phyloP scores from a whole-genome alignment of 1,140 invertebrate species.

The Drosophila mojavensis region DNA sequence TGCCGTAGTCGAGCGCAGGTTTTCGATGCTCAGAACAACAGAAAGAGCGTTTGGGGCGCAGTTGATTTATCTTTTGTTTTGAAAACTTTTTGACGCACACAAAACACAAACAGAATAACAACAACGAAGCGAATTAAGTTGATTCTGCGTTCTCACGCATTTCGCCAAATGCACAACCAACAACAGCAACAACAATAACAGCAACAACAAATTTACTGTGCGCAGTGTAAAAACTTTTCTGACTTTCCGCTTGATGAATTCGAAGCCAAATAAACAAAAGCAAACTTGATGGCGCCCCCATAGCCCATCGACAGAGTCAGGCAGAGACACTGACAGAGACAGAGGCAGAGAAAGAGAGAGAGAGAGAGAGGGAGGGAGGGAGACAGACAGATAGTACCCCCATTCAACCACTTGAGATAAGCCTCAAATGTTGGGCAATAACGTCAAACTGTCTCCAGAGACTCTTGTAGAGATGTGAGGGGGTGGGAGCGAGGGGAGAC shows the following conservation, averaged over 20 bases:
- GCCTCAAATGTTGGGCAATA: constrained; percentile 48
- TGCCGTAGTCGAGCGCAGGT: not conserved
- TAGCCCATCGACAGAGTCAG: not conserved
- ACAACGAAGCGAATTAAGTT: constrained; percentile 58
- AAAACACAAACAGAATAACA: constrained; percentile 45
- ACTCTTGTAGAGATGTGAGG: constrained; percentile 2
- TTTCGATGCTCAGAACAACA: not conserved
- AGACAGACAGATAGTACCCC: not conserved
- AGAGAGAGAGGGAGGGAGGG: not conserved
- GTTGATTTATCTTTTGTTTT: constrained; percentile 80
- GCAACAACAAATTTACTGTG: constrained; percentile 8
- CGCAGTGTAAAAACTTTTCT: constrained; percentile 54
- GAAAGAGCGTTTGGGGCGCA: constrained; percentile 47
- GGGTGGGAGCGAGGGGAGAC: not conserved
- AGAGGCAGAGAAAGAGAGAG: not conserved
- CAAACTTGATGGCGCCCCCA: constrained; percentile 44
- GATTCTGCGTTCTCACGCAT: constrained; percentile 75
- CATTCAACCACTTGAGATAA: constrained; percentile 33
- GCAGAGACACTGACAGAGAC: too few relatives aligned
- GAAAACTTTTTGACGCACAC: constrained; percentile 66
- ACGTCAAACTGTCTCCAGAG: constrained; percentile 66
- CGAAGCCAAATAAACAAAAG: constrained; percentile 71
- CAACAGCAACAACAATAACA: constrained; percentile 10
- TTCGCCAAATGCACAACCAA: constrained; percentile 51
- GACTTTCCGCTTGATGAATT: constrained; percentile 80